Evolutionary conservation across 2,113 vertebrate species (phyloP).

Genomic region (Picathartes gymnocephalus): DNA sequence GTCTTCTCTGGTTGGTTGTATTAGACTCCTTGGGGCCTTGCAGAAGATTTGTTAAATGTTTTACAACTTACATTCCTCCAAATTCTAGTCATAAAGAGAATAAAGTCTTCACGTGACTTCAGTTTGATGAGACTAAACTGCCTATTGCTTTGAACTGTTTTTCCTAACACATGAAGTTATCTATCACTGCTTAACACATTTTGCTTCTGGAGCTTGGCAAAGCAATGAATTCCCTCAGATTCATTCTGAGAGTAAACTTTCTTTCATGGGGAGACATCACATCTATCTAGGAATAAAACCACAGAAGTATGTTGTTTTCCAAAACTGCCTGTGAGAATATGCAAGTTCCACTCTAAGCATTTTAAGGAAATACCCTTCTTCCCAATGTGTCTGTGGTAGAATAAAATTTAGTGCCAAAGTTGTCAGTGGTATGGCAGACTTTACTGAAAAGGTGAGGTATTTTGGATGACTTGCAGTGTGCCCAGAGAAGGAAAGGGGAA

Average conservation of each 20-base stretch:
- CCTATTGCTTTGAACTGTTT: background rate
- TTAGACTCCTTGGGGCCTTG: background rate
- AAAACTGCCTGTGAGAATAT: background rate
- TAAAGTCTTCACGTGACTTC: accelerated
- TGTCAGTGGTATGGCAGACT: background rate
- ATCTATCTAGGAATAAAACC: slow-evolving; percentile 48
- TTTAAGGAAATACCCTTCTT: slow-evolving; percentile 13
- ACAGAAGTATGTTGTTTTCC: background rate
- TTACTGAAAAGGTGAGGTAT: background rate
- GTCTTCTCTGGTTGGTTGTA: background rate
- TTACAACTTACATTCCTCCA: background rate
- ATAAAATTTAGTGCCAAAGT: background rate
- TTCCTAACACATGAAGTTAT: background rate
- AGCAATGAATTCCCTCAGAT: background rate
- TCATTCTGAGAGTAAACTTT: background rate
- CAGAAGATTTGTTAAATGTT: background rate
- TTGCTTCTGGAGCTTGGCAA: background rate
- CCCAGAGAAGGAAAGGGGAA: background rate
- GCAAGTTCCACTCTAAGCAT: background rate
- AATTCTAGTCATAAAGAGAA: background rate
- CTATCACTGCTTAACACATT: background rate
- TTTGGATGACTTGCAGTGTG: background rate
- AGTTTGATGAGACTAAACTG: background rate
- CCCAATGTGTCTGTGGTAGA: background rate
- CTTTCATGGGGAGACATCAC: background rate